Evolutionary conservation across 2,888 invertebrate genomes (phyloP).

Genomic region (Azorinus chamasolen): DNA sequence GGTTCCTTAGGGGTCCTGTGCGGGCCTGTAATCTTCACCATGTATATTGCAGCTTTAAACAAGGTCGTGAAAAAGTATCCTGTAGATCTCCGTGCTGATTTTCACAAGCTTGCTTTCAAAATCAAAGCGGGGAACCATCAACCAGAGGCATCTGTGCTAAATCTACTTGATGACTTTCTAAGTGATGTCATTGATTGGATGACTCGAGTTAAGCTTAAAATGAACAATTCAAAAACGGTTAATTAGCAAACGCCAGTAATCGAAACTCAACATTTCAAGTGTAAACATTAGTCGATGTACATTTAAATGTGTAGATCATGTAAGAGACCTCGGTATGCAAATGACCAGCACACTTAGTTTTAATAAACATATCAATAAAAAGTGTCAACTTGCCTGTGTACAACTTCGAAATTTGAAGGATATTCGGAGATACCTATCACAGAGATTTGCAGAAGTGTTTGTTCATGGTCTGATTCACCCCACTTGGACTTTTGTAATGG

Average conservation of each 20-base stretch:
- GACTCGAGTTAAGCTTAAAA: slow-evolving; percentile 39
- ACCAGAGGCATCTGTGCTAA: neutral
- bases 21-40: neutral
- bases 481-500: slow-evolving; percentile 35
- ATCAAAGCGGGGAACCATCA: neutral
- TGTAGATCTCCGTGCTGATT: neutral
- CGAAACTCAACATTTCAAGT: slow-evolving; percentile 8
- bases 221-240: slow-evolving; percentile 37
- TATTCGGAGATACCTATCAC: slow-evolving; percentile 25
- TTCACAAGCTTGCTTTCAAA: neutral
- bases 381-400: slow-evolving; percentile 37
- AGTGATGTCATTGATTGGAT: slow-evolving; percentile 39
- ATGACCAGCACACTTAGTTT: slow-evolving; percentile 37
- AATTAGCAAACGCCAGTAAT: too few relatives aligned
- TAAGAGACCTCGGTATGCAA: slow-evolving; percentile 35
- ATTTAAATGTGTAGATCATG: slow-evolving; percentile 36
- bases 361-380: slow-evolving; percentile 25
- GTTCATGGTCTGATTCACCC: slow-evolving; percentile 22
- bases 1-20: slow-evolving; percentile 39
- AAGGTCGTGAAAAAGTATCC: neutral
- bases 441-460: slow-evolving; percentile 29
- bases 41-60: slow-evolving; percentile 1
- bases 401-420: slow-evolving; percentile 34
- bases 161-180: slow-evolving; percentile 31
- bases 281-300: slow-evolving; percentile 12